Evolutionary conservation across 2,113 vertebrate genomes (phyloP), one percentile per base, ranked within the genome.

Genomic region (Anguilla rostrata): DNA sequence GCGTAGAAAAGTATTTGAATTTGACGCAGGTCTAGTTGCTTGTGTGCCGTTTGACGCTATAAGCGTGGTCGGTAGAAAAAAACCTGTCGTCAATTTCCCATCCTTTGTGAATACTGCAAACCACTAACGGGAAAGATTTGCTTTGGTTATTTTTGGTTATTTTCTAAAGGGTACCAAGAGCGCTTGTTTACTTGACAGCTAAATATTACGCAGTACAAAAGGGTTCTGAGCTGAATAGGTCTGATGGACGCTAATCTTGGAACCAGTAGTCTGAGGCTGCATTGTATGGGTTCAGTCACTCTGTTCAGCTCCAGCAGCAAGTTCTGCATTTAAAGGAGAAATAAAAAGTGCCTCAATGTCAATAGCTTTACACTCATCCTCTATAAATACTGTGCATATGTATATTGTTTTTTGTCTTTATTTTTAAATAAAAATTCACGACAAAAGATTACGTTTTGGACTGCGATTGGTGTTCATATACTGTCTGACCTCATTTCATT

Each of bases 361-460:
- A 57, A 80, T 40, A 57, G 84, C 75, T 56, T 85, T 75, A 80
- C 41, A 75, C 84, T 78, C 66, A 49, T 80, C 46, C 78, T 80
- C 84, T 79, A 85, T 78, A 85, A 53, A 49, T 49, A 53, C 46
- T 85, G 84, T 85, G 75, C 75, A 85, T 85, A 80, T 85, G 78
- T 80, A 84, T 40, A 80, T 80, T 80, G 78, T 40, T 40, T 80
- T 80, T 80, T n/a, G 26, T 56, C 84, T 56, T 85, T 85, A 80
- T 85, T 85, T 85, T 85, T 85, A 75, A 85, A 85, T 85, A 85
- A 85, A 34, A 85, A 80, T 39, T 80, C 43, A 78, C 71, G 79
- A 80, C n/a, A 40, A 40, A 11, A 40, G 0, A 40, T 80, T 41
- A 39, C 6, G 1, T 80, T 34, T 41, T 80, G 39, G 16, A 29